Conservation (phyloP, 2,797 vertebrate genomes). For the Hydrocynus forskahlii region DNA sequence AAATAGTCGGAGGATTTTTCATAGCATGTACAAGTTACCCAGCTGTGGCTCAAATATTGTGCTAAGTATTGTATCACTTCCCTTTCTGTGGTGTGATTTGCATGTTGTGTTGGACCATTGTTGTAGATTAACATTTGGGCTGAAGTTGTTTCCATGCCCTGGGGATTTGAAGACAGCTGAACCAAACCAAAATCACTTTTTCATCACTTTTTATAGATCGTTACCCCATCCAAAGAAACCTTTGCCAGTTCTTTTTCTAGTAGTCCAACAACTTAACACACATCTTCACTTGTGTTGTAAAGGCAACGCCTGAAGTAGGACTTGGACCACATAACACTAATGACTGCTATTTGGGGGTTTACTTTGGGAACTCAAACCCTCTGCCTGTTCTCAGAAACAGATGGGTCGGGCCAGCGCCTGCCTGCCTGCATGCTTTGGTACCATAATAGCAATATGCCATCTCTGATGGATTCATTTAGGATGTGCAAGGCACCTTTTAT, state of each 20-base stretch:
- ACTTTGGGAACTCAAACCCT: slow-evolving; percentile 2
- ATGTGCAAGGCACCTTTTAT: slow-evolving; percentile 6
- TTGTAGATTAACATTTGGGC: not conserved
- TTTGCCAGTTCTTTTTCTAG: slow-evolving; percentile 3
- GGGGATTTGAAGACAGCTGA: not conserved
- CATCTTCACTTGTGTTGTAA: not conserved
- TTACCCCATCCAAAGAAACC: no score
- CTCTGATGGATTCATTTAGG: slow-evolving; percentile 2
- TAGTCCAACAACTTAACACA: not conserved
- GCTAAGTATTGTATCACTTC: not conserved
- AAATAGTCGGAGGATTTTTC: not conserved
- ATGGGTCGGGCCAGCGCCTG: not conserved
- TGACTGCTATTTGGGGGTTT: not conserved
- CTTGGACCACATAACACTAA: not conserved
- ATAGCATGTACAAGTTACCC: no score
- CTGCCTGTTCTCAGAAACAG: not conserved
- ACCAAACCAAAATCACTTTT: not conserved
- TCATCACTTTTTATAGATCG: no score
- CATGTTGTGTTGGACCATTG: not conserved
- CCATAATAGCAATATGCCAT: not conserved
- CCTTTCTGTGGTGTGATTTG: slow-evolving; percentile 2
- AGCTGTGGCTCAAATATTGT: not conserved
- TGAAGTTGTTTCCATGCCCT: not conserved
- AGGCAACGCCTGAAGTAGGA: not conserved
- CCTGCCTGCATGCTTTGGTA: not conserved